Conservation (phyloP, 2,888 invertebrate species). For the Nezara viridula region DNA sequence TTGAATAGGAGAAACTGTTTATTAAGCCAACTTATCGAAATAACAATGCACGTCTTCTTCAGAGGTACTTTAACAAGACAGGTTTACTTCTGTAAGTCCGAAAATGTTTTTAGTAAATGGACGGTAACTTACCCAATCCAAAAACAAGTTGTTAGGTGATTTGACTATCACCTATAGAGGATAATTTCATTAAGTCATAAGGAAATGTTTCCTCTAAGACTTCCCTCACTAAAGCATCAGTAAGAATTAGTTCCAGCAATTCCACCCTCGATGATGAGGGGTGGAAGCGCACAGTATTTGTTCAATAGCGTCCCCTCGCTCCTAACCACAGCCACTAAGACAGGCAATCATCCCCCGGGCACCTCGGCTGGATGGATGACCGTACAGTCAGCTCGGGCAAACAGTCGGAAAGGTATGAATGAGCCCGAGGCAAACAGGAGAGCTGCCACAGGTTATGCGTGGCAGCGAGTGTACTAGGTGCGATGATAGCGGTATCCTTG, state of each 20-base stretch:
- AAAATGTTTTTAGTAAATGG: too few species aligned
- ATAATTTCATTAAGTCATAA: neutral
- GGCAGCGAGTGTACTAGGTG: slow-evolving; percentile 48
- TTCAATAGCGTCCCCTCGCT: neutral
- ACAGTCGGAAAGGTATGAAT: slow-evolving; percentile 44
- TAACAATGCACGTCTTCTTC: too few species aligned
- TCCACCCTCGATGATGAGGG: neutral
- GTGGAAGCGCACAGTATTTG: neutral
- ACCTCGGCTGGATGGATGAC: neutral
- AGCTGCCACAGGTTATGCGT: slow-evolving; percentile 39
- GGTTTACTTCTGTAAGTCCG: too few species aligned
- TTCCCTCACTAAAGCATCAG: neutral
- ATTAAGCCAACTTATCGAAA: too few species aligned
- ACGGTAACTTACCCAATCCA: too few species aligned
- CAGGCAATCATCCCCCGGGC: neutral
- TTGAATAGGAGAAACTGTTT: too few species aligned
- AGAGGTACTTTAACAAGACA: too few species aligned
- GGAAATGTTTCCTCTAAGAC: neutral
- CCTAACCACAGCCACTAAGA: neutral
- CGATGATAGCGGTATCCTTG: slow-evolving; percentile 52
- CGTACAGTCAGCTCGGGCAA: slow-evolving; percentile 7
- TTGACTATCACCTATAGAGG: too few species aligned
- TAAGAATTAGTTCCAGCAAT: neutral
- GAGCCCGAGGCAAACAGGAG: neutral
- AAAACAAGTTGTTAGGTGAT: too few species aligned